Percentiles rank a stretch among this genome's conserved stretches.
Conservation (phyloP, 2,888 invertebrate species). For the Brachylomia viminalis region DNA sequence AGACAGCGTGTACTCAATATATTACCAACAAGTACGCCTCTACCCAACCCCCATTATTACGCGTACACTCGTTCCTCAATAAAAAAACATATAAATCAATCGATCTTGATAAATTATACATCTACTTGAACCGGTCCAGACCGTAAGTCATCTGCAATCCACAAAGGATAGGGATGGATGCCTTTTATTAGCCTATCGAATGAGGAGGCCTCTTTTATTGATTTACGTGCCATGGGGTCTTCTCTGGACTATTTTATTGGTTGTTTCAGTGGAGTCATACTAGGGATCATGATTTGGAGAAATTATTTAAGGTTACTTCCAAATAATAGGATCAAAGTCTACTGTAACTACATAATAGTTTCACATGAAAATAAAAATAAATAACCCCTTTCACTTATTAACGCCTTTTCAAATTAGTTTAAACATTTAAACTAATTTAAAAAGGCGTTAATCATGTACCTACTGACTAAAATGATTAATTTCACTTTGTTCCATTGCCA, state of each 20-base stretch:
- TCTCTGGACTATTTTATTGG: neutral
- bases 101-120: slow-evolving; percentile 39
- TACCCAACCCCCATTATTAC: slow-evolving; percentile 9
- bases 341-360: too few relatives aligned
- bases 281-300: too few relatives aligned
- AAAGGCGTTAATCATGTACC: too few relatives aligned
- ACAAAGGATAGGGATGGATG: slow-evolving; percentile 10
- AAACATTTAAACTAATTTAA: too few relatives aligned
- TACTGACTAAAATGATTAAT: too few relatives aligned
- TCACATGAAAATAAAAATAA: too few relatives aligned
- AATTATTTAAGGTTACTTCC: neutral
- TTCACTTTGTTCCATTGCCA: too few relatives aligned
- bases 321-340: too few relatives aligned
- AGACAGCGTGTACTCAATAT: slow-evolving; percentile 4
- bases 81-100: slow-evolving; percentile 41
- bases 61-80: slow-evolving; percentile 4
- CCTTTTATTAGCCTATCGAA: slow-evolving; percentile 41
- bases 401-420: too few relatives aligned
- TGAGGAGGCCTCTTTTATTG: slow-evolving; percentile 24
- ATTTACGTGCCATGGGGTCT: slow-evolving; percentile 18
- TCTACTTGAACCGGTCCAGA: slow-evolving; percentile 26
- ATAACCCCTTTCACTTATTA: too few relatives aligned
- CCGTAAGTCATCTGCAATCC: slow-evolving; percentile 43
- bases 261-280: too few relatives aligned
- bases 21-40: neutral